phyloP scores from a whole-genome alignment of 2,113 vertebrate species.

The Ascaphus truei region DNA sequence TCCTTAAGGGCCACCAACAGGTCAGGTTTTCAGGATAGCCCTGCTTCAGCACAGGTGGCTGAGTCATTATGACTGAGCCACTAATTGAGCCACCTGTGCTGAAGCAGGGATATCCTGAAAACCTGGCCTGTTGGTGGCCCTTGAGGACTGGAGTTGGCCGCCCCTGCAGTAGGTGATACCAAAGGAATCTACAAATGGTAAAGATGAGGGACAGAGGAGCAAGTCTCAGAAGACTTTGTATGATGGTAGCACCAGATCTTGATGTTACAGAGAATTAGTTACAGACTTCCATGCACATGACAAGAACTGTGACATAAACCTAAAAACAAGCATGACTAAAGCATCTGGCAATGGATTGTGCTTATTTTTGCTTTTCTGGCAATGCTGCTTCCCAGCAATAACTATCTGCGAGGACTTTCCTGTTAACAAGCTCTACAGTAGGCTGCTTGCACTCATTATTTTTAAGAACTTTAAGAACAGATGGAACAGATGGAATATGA shows the following conservation, averaged over 20 bases:
- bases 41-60: no score
- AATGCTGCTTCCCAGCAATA: slow-evolving; percentile 15
- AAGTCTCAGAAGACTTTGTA: no score
- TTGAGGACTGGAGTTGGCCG: no score
- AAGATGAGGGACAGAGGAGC: no score
- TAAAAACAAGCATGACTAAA: slow-evolving; percentile 3
- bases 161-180: no score
- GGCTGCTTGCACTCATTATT: slow-evolving; percentile 9
- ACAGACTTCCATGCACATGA: background rate
- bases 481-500: slow-evolving; percentile 23
- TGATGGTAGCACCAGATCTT: background rate
- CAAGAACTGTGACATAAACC: slow-evolving; percentile 1
- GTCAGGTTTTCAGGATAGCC: no score
- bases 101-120: no score
- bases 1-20: no score
- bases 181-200: no score
- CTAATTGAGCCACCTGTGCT: no score
- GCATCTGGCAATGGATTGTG: slow-evolving; percentile 9
- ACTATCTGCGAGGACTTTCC: background rate
- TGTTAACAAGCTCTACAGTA: slow-evolving; percentile 16
- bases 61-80: no score
- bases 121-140: no score
- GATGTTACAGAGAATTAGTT: background rate
- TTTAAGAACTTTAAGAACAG: slow-evolving; percentile 14
- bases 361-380: slow-evolving; percentile 6